phyloP scores from a whole-genome alignment of 2,797 vertebrate genomes.

The Orestias chungarensis region DNA sequence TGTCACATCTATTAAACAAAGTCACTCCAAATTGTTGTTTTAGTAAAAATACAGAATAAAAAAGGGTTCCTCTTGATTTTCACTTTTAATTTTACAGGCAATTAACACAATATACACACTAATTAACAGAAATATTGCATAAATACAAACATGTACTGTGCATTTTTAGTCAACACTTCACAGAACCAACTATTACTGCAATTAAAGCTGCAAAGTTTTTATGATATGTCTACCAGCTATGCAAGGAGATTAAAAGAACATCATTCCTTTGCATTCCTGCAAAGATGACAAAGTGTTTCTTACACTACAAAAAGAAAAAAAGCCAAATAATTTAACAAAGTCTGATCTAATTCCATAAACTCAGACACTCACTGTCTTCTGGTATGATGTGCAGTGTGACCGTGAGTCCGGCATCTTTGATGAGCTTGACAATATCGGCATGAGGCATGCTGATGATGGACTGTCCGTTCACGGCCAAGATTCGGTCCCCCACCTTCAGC shows the following conservation, averaged over 20 bases:
- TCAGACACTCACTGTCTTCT: constrained; percentile 89
- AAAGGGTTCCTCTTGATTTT: not conserved
- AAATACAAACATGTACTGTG: not conserved
- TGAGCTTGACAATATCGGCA: constrained; percentile 98
- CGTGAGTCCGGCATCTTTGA: constrained; percentile 97
- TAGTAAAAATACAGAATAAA: not conserved
- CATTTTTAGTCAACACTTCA: not conserved
- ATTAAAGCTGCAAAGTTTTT: not conserved
- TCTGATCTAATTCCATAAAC: not conserved
- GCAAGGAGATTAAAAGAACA: not conserved
- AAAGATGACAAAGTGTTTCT: not conserved
- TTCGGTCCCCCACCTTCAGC: constrained; percentile 98
- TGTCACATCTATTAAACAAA: not conserved
- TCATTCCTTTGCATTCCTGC: not conserved
- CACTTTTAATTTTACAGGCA: not conserved
- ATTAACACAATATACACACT: not conserved
- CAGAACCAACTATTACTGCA: not conserved
- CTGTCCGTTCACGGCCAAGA: constrained; percentile 98
- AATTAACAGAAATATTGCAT: not conserved
- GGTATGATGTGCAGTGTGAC: constrained; percentile 99
- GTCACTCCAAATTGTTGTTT: not conserved
- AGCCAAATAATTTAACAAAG: not conserved
- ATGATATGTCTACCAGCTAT: not conserved
- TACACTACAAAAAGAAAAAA: not conserved
- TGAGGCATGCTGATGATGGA: constrained; percentile 99